Base-by-base conservation (phyloP, 2,888 invertebrate species). In the Taphrorychus bicolor region DNA sequence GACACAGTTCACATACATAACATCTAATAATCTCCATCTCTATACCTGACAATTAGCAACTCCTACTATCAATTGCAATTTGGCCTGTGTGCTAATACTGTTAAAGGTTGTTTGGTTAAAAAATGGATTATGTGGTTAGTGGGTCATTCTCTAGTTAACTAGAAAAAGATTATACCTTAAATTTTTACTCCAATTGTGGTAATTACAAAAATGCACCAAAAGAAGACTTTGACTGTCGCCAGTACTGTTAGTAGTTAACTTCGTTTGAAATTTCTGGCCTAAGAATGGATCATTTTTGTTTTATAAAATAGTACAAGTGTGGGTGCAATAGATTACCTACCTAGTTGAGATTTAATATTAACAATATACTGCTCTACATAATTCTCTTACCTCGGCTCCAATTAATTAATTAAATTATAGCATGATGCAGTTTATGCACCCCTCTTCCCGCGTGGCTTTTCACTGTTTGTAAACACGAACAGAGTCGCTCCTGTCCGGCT, bases 51-150 rank as follows among this genome's bases (percentile, higher is more conserved):
- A 61, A 61, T 61, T 61, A 61, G 52, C 17, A 18, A 61, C 60
- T 61, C 60, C 60, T 61, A 61, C 60, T 61, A 53, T 23, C 60
- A 61, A 61, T 61, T 61, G 23, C 60, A 53, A 53, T 53, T 41
- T n/a, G n/a, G n/a, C 52, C 60, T n/a, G 18, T 16, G 21, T 60
- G n/a, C n/a, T n/a, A n/a, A n/a, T n/a, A n/a, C n/a, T n/a, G n/a
- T n/a, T n/a, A n/a, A n/a, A n/a, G 21, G 22, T 52, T 61, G 32
- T 52, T 41, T 16, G 48, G 49, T n/a, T n/a, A 45, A 45, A 59
- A 59, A 59, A 49, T 59, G 18, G 49, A 24, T 23, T 51, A 59
- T 23, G 24, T 32, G 59, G 2, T 32, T 49, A 19, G n/a, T 14
- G 2, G 59, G 40, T 32, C 32, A 32, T 32, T 32, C 32, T 32